These are phyloP conservation scores for Hypothenemus hampei DNA, from an alignment of 1,140 invertebrate genomes.

Conservation along the genomic window DNA sequence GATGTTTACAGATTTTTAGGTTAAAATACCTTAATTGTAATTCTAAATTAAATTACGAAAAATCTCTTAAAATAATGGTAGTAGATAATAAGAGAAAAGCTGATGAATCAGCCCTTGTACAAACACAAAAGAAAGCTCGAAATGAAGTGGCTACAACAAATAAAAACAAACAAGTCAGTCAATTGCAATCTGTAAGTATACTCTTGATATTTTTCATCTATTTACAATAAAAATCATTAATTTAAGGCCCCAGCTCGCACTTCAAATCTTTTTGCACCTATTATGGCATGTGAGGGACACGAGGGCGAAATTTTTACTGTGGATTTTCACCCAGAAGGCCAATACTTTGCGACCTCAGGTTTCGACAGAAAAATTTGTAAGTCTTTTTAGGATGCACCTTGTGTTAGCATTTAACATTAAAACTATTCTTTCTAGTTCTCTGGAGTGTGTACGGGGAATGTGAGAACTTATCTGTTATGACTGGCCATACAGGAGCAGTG, in stretches of 20 bases:
- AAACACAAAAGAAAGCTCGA: constrained; percentile 61
- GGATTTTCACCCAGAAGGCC: constrained; percentile 95
- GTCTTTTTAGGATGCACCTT: constrained; percentile 40
- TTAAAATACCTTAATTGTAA: no score
- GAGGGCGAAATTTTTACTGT: constrained; percentile 91
- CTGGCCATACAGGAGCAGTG: constrained; percentile 93
- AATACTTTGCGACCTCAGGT: constrained; percentile 90
- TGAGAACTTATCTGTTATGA: constrained; percentile 90
- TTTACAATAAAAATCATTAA: constrained; percentile 6
- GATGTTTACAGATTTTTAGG: no score
- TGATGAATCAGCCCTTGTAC: constrained; percentile 65
- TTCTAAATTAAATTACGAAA: no score
- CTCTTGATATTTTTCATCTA: neutral
- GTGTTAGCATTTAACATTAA: neutral
- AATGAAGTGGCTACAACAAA: constrained; percentile 64
- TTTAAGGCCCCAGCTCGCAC: constrained; percentile 64
- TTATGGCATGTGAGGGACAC: constrained; percentile 96
- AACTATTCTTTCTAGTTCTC: constrained; percentile 59
- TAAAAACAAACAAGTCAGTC: constrained; percentile 58
- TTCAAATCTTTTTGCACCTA: constrained; percentile 85
- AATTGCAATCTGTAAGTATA: constrained; percentile 52
- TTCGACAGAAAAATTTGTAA: constrained; percentile 96
- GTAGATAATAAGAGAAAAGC: constrained; percentile 61
- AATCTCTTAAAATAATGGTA: constrained; percentile 37
- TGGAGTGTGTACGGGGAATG: constrained; percentile 99